phyloP scores from a whole-genome alignment of 2,888 invertebrate genomes.

The Corbicula japonica region DNA sequence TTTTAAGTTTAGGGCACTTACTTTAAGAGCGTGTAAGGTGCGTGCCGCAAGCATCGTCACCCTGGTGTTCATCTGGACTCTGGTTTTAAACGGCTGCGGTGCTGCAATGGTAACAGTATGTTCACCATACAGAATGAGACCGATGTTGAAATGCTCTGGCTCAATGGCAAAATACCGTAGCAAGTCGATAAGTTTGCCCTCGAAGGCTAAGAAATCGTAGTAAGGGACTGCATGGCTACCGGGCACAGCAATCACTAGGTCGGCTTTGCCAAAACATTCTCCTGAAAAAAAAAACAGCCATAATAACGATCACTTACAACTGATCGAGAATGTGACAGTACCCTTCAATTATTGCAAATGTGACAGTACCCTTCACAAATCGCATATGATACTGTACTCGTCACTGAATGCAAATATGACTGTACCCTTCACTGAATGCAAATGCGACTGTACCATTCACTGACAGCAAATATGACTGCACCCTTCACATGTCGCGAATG shows the following conservation, averaged over 20 bases:
- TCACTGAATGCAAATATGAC: too few relatives aligned
- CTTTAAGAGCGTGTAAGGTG: conserved; percentile 9
- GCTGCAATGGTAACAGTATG: conserved; percentile 35
- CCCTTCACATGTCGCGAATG: too few relatives aligned
- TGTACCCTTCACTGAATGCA: too few relatives aligned
- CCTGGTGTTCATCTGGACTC: conserved; percentile 39
- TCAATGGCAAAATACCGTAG: conserved; percentile 27
- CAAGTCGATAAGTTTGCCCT: conserved; percentile 17
- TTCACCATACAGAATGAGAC: conserved; percentile 40
- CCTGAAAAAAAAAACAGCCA: conserved; percentile 20
- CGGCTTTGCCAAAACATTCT: conserved; percentile 26
- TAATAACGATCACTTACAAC: too few relatives aligned
- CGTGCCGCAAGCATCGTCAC: conserved; percentile 18
- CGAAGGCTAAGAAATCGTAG: conserved; percentile 36
- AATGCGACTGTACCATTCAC: too few relatives aligned
- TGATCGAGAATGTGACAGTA: too few relatives aligned
- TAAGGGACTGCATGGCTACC: conserved; percentile 36
- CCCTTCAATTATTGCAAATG: too few relatives aligned
- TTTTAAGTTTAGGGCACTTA: too few relatives aligned
- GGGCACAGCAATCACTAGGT: conserved; percentile 45
- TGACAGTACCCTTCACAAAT: too few relatives aligned
- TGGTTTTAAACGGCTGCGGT: conserved; percentile 47
- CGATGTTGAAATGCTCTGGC: conserved; percentile 40
- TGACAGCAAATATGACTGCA: too few relatives aligned
- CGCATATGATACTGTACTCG: too few relatives aligned